phyloP scores from a whole-genome alignment of 2,888 invertebrate genomes.

The Halictus ligatus region DNA sequence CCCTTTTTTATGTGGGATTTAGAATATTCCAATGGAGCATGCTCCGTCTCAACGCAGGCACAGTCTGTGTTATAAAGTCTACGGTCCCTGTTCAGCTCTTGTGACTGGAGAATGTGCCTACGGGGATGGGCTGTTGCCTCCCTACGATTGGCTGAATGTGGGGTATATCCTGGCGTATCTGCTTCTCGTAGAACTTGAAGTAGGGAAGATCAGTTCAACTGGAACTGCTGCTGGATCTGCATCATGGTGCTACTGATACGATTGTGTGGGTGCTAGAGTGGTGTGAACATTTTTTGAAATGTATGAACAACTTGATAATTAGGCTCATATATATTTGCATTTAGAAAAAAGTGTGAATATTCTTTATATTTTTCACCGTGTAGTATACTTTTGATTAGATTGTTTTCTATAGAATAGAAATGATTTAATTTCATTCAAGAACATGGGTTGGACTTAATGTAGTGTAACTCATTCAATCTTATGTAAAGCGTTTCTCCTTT shows the following conservation, averaged over 20 bases:
- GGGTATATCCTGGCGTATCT: slow-evolving; percentile 67
- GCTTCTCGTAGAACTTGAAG: slow-evolving; percentile 68
- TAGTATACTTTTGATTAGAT: background rate
- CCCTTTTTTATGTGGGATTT: slow-evolving; percentile 74
- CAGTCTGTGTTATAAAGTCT: slow-evolving; percentile 62
- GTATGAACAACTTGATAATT: background rate
- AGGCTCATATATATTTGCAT: slow-evolving; percentile 17
- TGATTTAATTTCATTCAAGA: background rate
- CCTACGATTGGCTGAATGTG: slow-evolving; percentile 71
- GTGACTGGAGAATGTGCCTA: slow-evolving; percentile 69
- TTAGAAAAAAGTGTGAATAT: background rate
- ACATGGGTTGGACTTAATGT: background rate
- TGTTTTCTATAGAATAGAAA: background rate
- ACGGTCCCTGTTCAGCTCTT: slow-evolving; percentile 74
- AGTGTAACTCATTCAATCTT: background rate
- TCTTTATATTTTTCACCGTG: background rate
- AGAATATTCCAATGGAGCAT: slow-evolving; percentile 74
- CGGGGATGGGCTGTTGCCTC: slow-evolving; percentile 74
- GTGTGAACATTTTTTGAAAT: background rate
- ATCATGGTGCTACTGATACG: slow-evolving; percentile 24
- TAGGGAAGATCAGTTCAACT: slow-evolving; percentile 68
- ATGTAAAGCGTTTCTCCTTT: background rate
- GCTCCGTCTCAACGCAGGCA: slow-evolving; percentile 70
- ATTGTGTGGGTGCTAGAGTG: slow-evolving; percentile 18
- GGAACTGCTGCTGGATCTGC: slow-evolving; percentile 39